Percentiles rank a stretch among this genome's conserved stretches.
These are phyloP conservation scores for Platichthys flesus DNA, from an alignment of 2,113 vertebrate species.

Conservation along the genomic window DNA sequence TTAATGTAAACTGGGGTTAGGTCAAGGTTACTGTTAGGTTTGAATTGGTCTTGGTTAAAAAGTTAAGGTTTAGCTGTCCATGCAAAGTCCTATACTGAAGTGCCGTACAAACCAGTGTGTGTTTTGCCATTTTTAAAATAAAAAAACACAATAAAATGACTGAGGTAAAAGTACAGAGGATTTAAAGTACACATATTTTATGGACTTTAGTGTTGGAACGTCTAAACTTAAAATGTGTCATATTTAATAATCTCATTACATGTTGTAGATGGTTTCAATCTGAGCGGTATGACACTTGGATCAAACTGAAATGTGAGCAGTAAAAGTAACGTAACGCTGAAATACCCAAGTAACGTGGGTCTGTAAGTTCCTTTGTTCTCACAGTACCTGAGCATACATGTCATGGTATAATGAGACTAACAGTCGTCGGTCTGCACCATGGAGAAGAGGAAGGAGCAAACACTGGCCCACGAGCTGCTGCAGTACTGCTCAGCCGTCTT, in stretches of 20 bases:
- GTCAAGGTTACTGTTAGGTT: no score
- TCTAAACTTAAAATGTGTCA: not conserved
- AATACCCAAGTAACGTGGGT: not conserved
- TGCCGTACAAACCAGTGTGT: not conserved
- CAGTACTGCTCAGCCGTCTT: slow-evolving; percentile 86
- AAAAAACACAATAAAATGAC: not conserved
- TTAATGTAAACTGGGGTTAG: no score
- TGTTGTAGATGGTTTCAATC: not conserved
- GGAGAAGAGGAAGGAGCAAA: slow-evolving; percentile 87
- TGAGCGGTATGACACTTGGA: not conserved
- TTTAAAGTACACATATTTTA: not conserved
- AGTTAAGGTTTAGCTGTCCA: no score
- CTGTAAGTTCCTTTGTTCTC: not conserved
- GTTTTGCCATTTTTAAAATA: not conserved
- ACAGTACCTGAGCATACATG: not conserved
- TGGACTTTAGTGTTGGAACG: not conserved
- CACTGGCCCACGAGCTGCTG: slow-evolving; percentile 79
- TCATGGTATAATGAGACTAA: slow-evolving; percentile 40
- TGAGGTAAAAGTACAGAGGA: not conserved
- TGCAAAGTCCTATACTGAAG: no score
- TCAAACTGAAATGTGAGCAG: no score
- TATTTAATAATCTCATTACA: not conserved
- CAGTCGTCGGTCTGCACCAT: slow-evolving; percentile 87
- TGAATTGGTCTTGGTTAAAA: no score
- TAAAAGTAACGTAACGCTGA: not conserved